phyloP scores from a whole-genome alignment of 2,888 invertebrate genomes.

The Latrodectus hesperus region DNA sequence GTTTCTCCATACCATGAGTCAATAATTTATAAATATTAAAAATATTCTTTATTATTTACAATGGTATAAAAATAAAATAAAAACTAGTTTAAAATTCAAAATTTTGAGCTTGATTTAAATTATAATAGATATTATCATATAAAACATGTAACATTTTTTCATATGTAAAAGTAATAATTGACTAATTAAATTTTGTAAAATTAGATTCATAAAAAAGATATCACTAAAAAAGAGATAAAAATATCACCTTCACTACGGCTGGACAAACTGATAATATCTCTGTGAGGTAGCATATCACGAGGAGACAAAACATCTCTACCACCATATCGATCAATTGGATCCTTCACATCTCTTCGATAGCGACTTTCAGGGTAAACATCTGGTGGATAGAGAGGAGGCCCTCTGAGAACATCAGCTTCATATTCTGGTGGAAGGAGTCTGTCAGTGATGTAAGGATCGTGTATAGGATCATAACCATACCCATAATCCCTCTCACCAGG shows the following conservation, averaged over 20 bases:
- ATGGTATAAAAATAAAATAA: too few species aligned
- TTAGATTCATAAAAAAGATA: too few species aligned
- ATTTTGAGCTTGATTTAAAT: too few species aligned
- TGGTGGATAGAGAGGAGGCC: slow-evolving; percentile 50
- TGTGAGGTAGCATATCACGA: slow-evolving; percentile 52
- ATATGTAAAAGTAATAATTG: too few species aligned
- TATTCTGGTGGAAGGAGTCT: slow-evolving; percentile 61
- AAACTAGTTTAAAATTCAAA: too few species aligned
- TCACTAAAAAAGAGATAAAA: too few species aligned
- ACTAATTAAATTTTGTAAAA: too few species aligned
- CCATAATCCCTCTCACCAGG: slow-evolving; percentile 56
- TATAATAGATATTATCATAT: too few species aligned
- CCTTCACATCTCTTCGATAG: slow-evolving; percentile 56
- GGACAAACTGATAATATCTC: slow-evolving; percentile 58
- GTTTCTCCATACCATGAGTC: too few species aligned
- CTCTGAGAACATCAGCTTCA: slow-evolving; percentile 48
- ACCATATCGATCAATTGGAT: slow-evolving; percentile 55
- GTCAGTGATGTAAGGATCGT: slow-evolving; percentile 59
- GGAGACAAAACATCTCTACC: slow-evolving; percentile 54
- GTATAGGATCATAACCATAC: slow-evolving; percentile 60
- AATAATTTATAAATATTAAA: too few species aligned
- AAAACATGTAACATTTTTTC: too few species aligned
- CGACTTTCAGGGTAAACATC: slow-evolving; percentile 56
- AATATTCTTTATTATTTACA: too few species aligned
- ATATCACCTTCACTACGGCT: slow-evolving; percentile 46